Evolutionary conservation across 37 sponge, comb jelly and placozoan species (phyloP).

Genomic region (Haliclona indistincta): DNA sequence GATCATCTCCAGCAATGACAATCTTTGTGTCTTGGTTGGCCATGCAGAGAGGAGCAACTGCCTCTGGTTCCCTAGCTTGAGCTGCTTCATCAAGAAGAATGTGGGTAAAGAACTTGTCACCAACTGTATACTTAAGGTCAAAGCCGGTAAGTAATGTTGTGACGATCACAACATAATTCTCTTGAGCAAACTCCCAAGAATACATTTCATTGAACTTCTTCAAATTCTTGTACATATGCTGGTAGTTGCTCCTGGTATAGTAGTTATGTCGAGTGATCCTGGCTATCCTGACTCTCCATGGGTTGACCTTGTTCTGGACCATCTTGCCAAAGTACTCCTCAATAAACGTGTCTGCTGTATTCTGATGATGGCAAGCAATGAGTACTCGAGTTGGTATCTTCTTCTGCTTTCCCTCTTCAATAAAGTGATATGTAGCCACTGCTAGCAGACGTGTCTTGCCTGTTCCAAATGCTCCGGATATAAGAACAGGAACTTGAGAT

Average conservation of each 20-base stretch:
- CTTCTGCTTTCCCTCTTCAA: slow-evolving; percentile 4
- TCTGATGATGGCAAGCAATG: slow-evolving; percentile 57
- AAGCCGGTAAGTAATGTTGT: slow-evolving; percentile 52
- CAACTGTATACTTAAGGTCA: background rate
- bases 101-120: slow-evolving; percentile 23
- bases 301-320: background rate
- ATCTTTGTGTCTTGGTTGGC: slow-evolving; percentile 14
- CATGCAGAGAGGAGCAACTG: slow-evolving; percentile 20
- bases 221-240: background rate
- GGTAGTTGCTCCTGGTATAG: no score
- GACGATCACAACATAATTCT: slow-evolving; percentile 14
- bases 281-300: background rate
- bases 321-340: slow-evolving; percentile 50
- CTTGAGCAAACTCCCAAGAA: no score
- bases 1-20: slow-evolving; percentile 49
- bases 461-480: slow-evolving; percentile 82
- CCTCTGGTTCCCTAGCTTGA: slow-evolving; percentile 55
- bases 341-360: slow-evolving; percentile 62
- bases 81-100: slow-evolving; percentile 65
- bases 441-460: slow-evolving; percentile 68
- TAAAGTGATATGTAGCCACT: slow-evolving; percentile 54
- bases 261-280: background rate
- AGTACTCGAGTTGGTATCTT: slow-evolving; percentile 20
- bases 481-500: slow-evolving; percentile 29
- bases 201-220: no score